A percentile compares a stretch with the other conserved stretches of the same genome.
These are phyloP conservation scores for Hemiscyllium ocellatum DNA, from an alignment of 2,113 vertebrate species.

Conservation along the genomic window DNA sequence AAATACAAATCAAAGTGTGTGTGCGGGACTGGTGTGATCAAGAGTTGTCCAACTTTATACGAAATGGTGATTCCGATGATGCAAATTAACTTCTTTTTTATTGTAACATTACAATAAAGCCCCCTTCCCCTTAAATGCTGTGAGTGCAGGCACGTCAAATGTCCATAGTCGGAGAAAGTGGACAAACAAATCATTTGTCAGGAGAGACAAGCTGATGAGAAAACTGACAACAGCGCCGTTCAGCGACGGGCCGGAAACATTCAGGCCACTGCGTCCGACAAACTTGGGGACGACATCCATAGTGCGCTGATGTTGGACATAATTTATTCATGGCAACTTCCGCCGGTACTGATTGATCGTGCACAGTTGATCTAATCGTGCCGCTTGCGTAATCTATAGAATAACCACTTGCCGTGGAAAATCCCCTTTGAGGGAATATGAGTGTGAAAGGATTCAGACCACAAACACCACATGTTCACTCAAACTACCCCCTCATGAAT, in stretches of 20 bases:
- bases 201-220: neutral
- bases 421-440: neutral
- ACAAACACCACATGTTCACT: too few relatives aligned
- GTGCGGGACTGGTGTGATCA: neutral
- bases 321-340: neutral
- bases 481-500: neutral
- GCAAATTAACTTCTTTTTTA: neutral
- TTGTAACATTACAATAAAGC: neutral
- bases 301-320: neutral
- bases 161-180: too few relatives aligned
- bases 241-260: neutral
- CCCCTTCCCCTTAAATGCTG: neutral
- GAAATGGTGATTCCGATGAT: neutral
- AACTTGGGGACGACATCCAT: neutral
- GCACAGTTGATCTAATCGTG: neutral
- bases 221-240: neutral
- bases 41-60: neutral
- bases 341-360: neutral
- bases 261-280: neutral
- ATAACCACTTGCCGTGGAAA: neutral
- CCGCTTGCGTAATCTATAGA: neutral
- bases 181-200: neutral
- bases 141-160: neutral
- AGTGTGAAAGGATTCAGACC: neutral
- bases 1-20: constrained; percentile 12